Evolutionary conservation across 2,797 vertebrate species (phyloP).

Genomic region (Cryptoblepharus egeriae): DNA sequence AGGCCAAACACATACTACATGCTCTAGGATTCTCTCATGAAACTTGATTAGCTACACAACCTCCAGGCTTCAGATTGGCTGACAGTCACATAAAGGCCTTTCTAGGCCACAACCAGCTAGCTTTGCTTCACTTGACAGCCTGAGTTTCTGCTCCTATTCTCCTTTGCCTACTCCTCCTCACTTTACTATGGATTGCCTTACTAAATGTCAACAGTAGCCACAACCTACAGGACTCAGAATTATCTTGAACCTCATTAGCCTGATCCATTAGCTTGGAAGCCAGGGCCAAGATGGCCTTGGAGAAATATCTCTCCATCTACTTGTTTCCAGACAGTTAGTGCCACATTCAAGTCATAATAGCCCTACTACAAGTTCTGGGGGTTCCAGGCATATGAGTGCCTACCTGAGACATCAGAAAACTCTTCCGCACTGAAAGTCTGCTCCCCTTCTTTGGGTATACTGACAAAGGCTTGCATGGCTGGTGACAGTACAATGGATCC

Average conservation of each 20-base stretch:
- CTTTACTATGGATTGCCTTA: neutral
- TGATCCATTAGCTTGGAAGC: neutral
- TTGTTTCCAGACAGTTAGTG: neutral
- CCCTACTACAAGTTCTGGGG: neutral
- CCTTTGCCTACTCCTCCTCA: neutral
- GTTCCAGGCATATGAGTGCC: neutral
- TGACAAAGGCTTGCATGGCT: constrained; percentile 85
- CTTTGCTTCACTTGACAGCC: neutral
- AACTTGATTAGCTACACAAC: neutral
- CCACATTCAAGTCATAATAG: neutral
- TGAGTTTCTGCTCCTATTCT: neutral
- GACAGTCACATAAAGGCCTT: neutral
- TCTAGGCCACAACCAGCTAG: neutral
- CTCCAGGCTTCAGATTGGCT: neutral
- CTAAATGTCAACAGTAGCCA: neutral
- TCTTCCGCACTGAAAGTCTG: constrained; percentile 88
- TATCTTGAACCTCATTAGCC: neutral
- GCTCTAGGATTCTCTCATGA: neutral
- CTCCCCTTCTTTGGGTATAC: constrained; percentile 73
- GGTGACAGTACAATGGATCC: constrained; percentile 86
- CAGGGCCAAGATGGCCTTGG: neutral
- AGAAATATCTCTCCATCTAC: neutral
- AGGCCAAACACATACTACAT: no score
- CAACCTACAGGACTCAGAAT: neutral
- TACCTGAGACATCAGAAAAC: constrained; percentile 92